Evolutionary conservation across 2,113 vertebrate genomes (phyloP), one percentile per base, ranked within the genome.

Genomic region (Etheostoma cragini): DNA sequence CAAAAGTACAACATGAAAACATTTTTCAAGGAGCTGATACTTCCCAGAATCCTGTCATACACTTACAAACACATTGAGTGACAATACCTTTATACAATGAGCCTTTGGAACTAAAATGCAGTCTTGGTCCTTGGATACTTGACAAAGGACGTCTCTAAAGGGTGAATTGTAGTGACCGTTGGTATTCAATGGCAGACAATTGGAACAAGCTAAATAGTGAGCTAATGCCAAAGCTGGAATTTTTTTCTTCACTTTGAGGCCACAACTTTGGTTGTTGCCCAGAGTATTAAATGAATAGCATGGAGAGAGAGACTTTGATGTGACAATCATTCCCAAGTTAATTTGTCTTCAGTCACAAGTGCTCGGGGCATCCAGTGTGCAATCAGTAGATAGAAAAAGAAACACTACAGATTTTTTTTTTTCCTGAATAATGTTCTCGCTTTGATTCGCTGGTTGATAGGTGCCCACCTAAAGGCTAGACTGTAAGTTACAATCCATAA

Each of bases 291-390:
- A 86, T 64, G 79, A 91, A 85, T 38, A 70, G 72, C 83, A 70
- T 4, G 47, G 52, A 45, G 73, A 42, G 65, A 33, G 47, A 79
- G 62, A 83, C 87, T 91, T 88, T 91, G 87, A 90, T 88, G 86
- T 90, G 91, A 90, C 89, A 86, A 83, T 88, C 88, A 82, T 78
- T 84, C 83, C 85, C 88, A 77, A 89, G 87, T 88, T 90, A 89
- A 92, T 91, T 92, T 92, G 87, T 89, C 85, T 89, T 90, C 85
- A 88, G 81, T 90, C 88, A 74, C 82, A 78, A 87, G 81, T 56
- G 74, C 86, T 91, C 82, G 85, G 83, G 85, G 88, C 89, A 72
- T 83, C 85, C 72, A 53, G 67, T 49, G 85, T 60, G 81, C 85
- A 87, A 76, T 90, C 90, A 91, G 81, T 19, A 81, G 50, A 78